Evolutionary conservation across 2,113 vertebrate species (phyloP).

Genomic region (Puntigrus tetrazona): DNA sequence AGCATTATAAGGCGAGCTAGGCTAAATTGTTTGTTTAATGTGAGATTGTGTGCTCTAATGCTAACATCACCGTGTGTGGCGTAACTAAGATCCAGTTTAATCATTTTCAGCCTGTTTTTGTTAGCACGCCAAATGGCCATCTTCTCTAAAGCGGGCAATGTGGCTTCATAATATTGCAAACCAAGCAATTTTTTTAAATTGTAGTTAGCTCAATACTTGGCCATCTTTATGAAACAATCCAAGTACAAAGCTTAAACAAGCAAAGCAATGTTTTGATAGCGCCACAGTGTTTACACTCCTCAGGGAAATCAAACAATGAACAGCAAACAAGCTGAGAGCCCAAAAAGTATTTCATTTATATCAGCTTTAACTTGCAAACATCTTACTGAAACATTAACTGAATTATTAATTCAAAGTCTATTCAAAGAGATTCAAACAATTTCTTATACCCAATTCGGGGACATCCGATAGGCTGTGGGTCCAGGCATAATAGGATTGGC

Average conservation of each 20-base stretch:
- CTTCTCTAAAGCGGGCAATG: background rate
- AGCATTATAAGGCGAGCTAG: slow-evolving; percentile 37
- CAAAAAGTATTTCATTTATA: background rate
- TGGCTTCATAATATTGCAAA: background rate
- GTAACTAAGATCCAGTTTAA: background rate
- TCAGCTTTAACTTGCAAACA: background rate
- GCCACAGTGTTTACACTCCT: background rate
- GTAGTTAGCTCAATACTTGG: background rate
- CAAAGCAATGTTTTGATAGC: background rate
- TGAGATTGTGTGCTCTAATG: slow-evolving; percentile 15
- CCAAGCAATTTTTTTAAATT: background rate
- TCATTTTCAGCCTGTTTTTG: background rate
- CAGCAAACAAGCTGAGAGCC: background rate
- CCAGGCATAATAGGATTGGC: background rate
- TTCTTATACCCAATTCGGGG: background rate
- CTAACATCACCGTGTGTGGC: slow-evolving; percentile 39
- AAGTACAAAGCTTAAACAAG: background rate
- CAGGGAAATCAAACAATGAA: background rate
- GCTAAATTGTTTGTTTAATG: slow-evolving; percentile 40
- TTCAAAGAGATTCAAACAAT: background rate
- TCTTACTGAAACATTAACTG: background rate
- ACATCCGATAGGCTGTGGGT: background rate
- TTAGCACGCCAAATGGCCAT: background rate
- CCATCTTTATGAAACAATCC: background rate
- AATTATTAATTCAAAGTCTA: background rate